Conservation (phyloP, 92 coral and sea anemone genomes). For the Pocillopora meandrina region DNA sequence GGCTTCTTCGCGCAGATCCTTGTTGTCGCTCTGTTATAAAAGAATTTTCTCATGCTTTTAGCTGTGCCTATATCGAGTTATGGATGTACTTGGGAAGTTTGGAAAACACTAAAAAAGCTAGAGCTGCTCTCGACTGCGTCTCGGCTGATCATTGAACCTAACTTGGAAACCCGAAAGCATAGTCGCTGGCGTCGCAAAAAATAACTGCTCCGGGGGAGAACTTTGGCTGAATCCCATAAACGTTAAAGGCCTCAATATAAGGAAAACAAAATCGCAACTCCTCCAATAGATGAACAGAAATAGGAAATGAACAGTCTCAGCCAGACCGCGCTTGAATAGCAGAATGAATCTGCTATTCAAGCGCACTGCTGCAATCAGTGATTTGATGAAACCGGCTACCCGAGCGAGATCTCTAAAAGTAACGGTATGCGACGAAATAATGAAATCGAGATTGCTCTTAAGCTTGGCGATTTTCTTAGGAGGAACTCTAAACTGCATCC, state of each 20-base stretch:
- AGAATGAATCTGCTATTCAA: conserved; percentile 25
- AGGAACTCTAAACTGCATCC: conserved; percentile 22
- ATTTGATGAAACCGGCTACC: conserved; percentile 43
- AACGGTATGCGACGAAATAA: conserved; percentile 4
- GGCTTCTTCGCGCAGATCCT: too few species aligned
- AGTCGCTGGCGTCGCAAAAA: conserved; percentile 11
- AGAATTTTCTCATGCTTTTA: too few species aligned
- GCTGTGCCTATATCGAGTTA: too few species aligned
- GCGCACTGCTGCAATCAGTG: conserved; percentile 30
- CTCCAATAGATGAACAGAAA: conserved; percentile 10
- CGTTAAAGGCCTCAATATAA: conserved; percentile 24
- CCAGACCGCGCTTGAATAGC: not conserved
- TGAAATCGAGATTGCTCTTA: conserved; percentile 1
- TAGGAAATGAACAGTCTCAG: conserved; percentile 5
- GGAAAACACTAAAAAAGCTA: too few species aligned
- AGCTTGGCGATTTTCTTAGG: conserved; percentile 14
- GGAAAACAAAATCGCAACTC: conserved; percentile 37
- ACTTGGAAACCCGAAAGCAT: conserved; percentile 42
- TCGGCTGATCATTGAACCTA: conserved; percentile 5
- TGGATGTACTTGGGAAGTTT: too few species aligned
- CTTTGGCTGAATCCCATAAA: not conserved
- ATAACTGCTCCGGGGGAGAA: too few species aligned
- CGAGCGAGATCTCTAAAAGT: conserved; percentile 23
- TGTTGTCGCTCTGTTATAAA: too few species aligned
- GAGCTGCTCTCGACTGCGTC: too few species aligned